These are phyloP conservation scores for Anoura caudifer DNA, from an alignment of 2,113 vertebrate genomes.

Conservation along the genomic window DNA sequence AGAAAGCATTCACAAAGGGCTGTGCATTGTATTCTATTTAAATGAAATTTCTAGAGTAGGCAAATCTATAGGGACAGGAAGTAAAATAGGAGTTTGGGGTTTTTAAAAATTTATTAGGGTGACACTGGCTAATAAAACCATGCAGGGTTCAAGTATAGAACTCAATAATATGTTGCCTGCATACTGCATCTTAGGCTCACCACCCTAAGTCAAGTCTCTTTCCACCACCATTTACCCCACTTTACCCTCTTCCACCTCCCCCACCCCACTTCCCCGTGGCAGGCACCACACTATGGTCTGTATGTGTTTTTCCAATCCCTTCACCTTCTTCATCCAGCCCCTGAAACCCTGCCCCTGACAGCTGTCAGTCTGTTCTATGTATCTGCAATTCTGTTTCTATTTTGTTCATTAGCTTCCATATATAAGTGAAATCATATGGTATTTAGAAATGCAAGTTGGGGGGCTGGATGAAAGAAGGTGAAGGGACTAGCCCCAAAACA, in stretches of 20 bases:
- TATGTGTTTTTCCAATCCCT: not conserved
- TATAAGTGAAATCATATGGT: not conserved
- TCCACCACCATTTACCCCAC: too few species aligned
- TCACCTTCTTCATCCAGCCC: not conserved
- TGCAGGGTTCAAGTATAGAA: too few species aligned
- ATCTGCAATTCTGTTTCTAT: not conserved
- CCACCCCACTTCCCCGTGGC: not conserved
- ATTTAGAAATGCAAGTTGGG: not conserved
- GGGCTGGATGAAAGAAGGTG: too few species aligned
- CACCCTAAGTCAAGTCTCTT: too few species aligned
- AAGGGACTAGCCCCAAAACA: too few species aligned
- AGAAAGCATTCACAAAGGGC: not conserved
- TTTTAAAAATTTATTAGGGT: too few species aligned
- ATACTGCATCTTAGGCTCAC: too few species aligned
- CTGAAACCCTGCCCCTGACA: not conserved
- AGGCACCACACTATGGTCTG: not conserved
- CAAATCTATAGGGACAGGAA: not conserved
- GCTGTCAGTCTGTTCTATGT: not conserved
- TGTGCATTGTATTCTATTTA: not conserved
- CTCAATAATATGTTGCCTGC: too few species aligned
- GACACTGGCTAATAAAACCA: too few species aligned
- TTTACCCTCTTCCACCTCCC: too few species aligned
- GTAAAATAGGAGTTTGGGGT: not conserved
- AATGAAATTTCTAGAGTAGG: not conserved
- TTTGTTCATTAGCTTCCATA: not conserved